These are phyloP conservation scores for Toxostoma redivivum DNA, from an alignment of 2,113 vertebrate species.

Conservation along the genomic window DNA sequence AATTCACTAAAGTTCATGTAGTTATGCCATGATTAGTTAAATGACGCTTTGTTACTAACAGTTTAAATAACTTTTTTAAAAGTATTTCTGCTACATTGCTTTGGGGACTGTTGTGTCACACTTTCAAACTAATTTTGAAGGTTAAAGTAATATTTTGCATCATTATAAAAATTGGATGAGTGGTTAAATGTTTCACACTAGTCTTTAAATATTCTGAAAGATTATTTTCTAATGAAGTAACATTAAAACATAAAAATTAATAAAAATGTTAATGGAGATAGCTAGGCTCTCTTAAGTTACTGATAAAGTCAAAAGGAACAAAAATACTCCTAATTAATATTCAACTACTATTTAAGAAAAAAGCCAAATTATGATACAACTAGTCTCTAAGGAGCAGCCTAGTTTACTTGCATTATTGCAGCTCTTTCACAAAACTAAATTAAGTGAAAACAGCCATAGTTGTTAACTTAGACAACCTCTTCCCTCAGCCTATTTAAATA, in stretches of 20 bases:
- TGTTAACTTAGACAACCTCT: background rate
- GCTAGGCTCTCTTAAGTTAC: background rate
- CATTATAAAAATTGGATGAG: background rate
- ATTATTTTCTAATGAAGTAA: background rate
- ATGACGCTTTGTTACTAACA: background rate
- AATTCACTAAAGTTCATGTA: background rate
- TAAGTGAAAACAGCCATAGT: background rate
- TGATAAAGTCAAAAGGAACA: background rate
- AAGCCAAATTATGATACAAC: background rate
- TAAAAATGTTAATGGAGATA: background rate
- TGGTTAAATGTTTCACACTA: background rate
- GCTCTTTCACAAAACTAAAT: background rate
- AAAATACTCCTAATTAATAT: slow-evolving; percentile 1
- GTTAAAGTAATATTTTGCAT: background rate
- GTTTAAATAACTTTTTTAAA: background rate
- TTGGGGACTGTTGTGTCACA: background rate
- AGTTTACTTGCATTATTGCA: background rate
- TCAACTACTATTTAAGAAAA: background rate
- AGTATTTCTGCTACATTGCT: background rate
- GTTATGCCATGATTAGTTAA: background rate
- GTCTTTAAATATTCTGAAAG: background rate
- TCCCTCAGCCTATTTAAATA: background rate
- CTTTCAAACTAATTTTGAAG: background rate
- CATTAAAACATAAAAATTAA: background rate
- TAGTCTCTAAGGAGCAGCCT: background rate